Base-by-base conservation (phyloP, 2,113 vertebrate species). In the Ciconia boyciana region DNA sequence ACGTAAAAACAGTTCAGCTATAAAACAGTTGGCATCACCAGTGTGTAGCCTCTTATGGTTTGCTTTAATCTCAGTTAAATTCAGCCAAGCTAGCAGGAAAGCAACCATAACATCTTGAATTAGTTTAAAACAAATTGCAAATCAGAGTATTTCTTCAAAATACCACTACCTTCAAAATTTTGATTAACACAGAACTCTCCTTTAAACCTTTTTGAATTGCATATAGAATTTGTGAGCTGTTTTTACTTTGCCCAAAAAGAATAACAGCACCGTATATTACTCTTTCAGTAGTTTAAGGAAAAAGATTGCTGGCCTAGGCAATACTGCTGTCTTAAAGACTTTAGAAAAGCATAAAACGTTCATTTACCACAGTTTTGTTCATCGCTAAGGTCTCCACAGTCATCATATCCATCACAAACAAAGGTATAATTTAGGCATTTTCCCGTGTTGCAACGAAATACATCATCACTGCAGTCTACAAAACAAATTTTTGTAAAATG, bases 351-450 rank as follows among this genome's bases (percentile, higher is more conserved):
- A 78, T 21, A 65, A 48, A 28, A 57, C 18, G 74, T 72, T 11
- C 16, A 94, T 98, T 98, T 97, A 99, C 99, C 99, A 96, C 99
- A 99, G 95, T 97, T 98, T 15, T 98, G 98, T 71, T 99, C 99
- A 21, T 99, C 99, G 0, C 99, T 99, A 88, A 99, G 98, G 92
- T 99, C 99, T 75, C 99, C 99, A 83, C 99, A 99, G 98, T 99
- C 99, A 55, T 99, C 98, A 4, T 99, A 99, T 5, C 99, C 99
- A 39, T 99, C 99, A 96, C 99, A 99, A 65, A 99, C 97, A 31
- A 99, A 98, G 76, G 97, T 94, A 4, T 98, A 97, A 65, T 98
- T 97, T 39, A 99, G 97, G 89, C 99, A 99, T 66, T 99, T 99
- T 9, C 99, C 99, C 0, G 99, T 99, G 75, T 97, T 97, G 31